These are phyloP conservation scores for Periophthalmus magnuspinnatus DNA, from an alignment of 2,797 vertebrate genomes.

Conservation along the genomic window DNA sequence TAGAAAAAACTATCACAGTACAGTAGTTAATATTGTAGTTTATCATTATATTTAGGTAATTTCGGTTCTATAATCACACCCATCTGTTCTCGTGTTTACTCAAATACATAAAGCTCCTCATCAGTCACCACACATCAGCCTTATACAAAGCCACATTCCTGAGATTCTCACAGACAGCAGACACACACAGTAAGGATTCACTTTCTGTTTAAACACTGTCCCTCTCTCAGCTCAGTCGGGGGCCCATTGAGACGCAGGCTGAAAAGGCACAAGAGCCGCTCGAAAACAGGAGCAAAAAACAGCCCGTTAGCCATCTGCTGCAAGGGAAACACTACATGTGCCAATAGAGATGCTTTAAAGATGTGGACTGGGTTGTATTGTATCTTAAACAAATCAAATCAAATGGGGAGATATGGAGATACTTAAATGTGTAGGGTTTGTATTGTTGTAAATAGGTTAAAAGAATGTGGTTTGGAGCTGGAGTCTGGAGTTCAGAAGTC, in stretches of 20 bases:
- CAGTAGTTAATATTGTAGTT: too few species aligned
- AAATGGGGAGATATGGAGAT: too few species aligned
- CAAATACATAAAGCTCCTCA: constrained; percentile 47
- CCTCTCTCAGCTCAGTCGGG: constrained; percentile 16
- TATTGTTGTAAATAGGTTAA: too few species aligned
- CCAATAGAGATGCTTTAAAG: constrained; percentile 58
- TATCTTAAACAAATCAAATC: too few species aligned
- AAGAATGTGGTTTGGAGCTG: too few species aligned
- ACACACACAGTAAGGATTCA: constrained; percentile 26
- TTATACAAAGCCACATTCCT: constrained; percentile 31
- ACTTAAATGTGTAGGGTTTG: too few species aligned
- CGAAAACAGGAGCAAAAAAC: constrained; percentile 75
- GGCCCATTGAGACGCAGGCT: constrained; percentile 59
- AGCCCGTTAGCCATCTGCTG: constrained; percentile 72
- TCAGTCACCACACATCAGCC: constrained; percentile 41
- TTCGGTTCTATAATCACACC: neutral
- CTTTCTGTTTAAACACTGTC: constrained; percentile 27
- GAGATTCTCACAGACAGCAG: constrained; percentile 24
- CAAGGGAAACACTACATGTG: constrained; percentile 67
- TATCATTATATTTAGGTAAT: too few species aligned
- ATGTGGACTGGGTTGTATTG: constrained; percentile 65
- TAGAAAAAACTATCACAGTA: too few species aligned
- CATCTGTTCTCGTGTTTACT: constrained; percentile 44
- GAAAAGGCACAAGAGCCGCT: constrained; percentile 46
- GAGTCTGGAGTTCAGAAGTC: too few species aligned